These are phyloP conservation scores for Seira musarum DNA, from an alignment of 2,888 invertebrate species.

Conservation along the genomic window DNA sequence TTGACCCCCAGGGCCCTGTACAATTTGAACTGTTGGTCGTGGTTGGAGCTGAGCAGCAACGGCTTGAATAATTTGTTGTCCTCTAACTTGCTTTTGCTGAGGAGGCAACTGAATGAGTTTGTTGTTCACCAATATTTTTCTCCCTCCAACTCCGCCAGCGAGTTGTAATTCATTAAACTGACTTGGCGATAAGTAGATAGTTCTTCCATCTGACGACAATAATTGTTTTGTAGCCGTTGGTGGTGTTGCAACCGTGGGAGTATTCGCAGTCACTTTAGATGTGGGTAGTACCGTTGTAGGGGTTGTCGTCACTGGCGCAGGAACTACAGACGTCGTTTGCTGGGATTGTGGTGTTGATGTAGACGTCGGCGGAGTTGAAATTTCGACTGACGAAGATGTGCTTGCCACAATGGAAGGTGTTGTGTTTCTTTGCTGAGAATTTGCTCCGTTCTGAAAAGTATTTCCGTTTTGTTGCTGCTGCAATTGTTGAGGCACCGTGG, in stretches of 20 bases:
- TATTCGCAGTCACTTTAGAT: constrained; percentile 43
- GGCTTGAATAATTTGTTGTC: constrained; percentile 35
- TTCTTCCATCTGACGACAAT: constrained; percentile 27
- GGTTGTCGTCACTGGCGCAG: constrained; percentile 10
- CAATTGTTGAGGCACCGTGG: constrained; percentile 63
- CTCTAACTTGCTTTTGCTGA: neutral
- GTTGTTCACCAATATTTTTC: constrained; percentile 15
- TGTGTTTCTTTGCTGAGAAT: constrained; percentile 54
- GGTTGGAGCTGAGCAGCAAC: neutral
- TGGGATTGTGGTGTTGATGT: too few relatives aligned
- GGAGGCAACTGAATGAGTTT: constrained; percentile 30
- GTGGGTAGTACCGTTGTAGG: neutral
- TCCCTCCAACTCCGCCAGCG: constrained; percentile 13
- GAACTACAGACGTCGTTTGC: too few relatives aligned
- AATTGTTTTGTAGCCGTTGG: constrained; percentile 14
- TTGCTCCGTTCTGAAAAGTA: neutral
- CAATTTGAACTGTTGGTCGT: constrained; percentile 34
- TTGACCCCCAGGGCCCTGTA: constrained; percentile 44
- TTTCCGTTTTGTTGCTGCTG: constrained; percentile 25
- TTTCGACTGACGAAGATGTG: constrained; percentile 38
- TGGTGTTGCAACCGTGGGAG: too few relatives aligned
- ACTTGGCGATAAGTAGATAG: constrained; percentile 21
- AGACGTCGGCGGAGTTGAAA: too few relatives aligned
- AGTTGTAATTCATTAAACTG: constrained; percentile 24
- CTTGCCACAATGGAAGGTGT: too few relatives aligned